These are phyloP conservation scores for Sphinx pinastri DNA, from an alignment of 2,888 invertebrate species.

Conservation along the genomic window DNA sequence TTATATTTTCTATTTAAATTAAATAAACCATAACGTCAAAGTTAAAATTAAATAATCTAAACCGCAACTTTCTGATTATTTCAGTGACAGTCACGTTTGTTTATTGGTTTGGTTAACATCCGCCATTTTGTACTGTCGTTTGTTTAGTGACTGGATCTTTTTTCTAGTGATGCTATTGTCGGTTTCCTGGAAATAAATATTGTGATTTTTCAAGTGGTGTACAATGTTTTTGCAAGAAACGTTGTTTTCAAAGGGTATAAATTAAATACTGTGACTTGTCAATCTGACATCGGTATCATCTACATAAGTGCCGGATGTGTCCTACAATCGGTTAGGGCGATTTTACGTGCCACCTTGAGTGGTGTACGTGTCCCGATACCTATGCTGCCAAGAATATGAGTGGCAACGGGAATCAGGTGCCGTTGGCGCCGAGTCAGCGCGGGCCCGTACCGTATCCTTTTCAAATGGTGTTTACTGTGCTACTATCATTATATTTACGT, in stretches of 20 bases:
- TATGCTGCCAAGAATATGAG: constrained; percentile 86
- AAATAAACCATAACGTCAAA: constrained; percentile 50
- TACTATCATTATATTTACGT: constrained; percentile 75
- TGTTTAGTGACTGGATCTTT: constrained; percentile 81
- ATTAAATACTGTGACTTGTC: constrained; percentile 77
- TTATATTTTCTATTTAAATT: constrained; percentile 67
- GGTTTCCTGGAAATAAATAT: constrained; percentile 68
- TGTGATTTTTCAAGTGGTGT: constrained; percentile 72
- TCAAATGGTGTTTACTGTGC: constrained; percentile 51
- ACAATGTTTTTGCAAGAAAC: constrained; percentile 80
- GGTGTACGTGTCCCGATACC: constrained; percentile 84
- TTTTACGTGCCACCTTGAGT: constrained; percentile 85
- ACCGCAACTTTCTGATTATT: constrained; percentile 49
- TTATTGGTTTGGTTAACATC: constrained; percentile 84
- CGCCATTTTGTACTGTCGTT: constrained; percentile 84
- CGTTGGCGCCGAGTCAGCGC: constrained; percentile 84
- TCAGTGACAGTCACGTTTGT: constrained; percentile 80
- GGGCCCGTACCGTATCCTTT: constrained; percentile 86
- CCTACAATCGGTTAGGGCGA: constrained; percentile 82
- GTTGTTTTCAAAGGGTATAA: constrained; percentile 67
- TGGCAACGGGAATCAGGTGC: constrained; percentile 87
- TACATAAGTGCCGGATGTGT: constrained; percentile 83
- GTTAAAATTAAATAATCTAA: constrained; percentile 54
- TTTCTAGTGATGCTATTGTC: constrained; percentile 74
- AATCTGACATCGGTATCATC: constrained; percentile 74